Conservation (phyloP, 2,888 invertebrate species). For the Cancer borealis region DNA sequence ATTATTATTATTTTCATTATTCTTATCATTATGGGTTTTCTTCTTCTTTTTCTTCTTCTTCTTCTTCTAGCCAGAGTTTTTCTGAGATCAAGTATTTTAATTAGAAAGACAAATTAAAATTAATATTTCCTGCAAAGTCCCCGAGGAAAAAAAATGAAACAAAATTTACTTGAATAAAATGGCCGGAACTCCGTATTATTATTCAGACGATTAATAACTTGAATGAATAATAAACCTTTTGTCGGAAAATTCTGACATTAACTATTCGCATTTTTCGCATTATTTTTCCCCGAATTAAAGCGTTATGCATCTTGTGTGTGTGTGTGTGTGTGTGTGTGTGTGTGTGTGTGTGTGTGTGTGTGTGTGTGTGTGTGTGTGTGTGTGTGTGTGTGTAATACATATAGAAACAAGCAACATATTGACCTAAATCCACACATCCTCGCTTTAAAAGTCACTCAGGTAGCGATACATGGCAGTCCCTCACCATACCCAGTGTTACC, state of each 20-base stretch:
- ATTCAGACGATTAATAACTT: neutral
- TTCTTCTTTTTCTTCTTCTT: neutral
- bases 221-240: neutral
- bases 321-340: neutral
- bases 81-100: neutral
- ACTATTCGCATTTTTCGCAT: neutral
- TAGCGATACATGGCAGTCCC: neutral
- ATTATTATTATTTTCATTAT: neutral
- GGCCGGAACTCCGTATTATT: neutral
- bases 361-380: conserved; percentile 32
- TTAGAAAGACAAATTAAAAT: neutral
- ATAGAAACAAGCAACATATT: neutral
- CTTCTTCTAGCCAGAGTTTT: neutral
- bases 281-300: neutral
- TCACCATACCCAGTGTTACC: neutral
- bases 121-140: neutral
- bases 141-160: neutral
- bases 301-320: neutral
- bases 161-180: neutral
- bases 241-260: neutral
- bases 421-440: neutral
- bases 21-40: neutral
- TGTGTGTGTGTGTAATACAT: neutral
- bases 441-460: neutral
- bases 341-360: neutral